Percentiles rank a stretch among this genome's conserved stretches.
phyloP scores from a whole-genome alignment of 2,888 invertebrate genomes.

The Lacanobia wlatinum region DNA sequence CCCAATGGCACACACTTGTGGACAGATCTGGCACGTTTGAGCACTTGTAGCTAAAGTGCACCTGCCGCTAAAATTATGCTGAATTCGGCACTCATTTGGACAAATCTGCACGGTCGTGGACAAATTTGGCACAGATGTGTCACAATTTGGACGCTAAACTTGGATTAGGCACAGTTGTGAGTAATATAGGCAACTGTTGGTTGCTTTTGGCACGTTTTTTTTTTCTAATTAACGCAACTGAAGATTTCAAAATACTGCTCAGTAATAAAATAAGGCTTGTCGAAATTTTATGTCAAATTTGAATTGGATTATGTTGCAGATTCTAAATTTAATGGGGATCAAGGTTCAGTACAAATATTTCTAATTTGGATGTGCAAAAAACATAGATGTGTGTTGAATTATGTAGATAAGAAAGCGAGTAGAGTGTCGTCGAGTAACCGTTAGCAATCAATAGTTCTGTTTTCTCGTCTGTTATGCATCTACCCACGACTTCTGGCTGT shows the following conservation, averaged over 20 bases:
- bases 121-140: slow-evolving; percentile 26
- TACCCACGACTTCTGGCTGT: slow-evolving; percentile 75
- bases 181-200: slow-evolving; percentile 18
- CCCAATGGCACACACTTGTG: slow-evolving; percentile 51
- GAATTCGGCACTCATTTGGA: slow-evolving; percentile 37
- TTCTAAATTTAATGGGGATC: slow-evolving; percentile 42
- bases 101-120: slow-evolving; percentile 38
- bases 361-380: slow-evolving; percentile 34
- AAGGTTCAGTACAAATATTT: slow-evolving; percentile 44
- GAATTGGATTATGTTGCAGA: slow-evolving; percentile 52
- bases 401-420: slow-evolving; percentile 32
- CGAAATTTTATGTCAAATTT: slow-evolving; percentile 21
- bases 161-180: slow-evolving; percentile 33
- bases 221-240: slow-evolving; percentile 21
- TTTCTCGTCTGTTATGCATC: slow-evolving; percentile 83
- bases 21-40: slow-evolving; percentile 48
- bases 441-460: slow-evolving; percentile 79
- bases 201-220: slow-evolving; percentile 33
- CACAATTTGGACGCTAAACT: slow-evolving; percentile 31
- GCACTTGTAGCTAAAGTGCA: slow-evolving; percentile 54
- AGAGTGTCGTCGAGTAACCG: slow-evolving; percentile 81
- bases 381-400: slow-evolving; percentile 43
- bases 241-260: slow-evolving; percentile 17
- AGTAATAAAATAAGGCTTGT: slow-evolving; percentile 17
- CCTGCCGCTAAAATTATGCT: slow-evolving; percentile 30